Base-by-base conservation (phyloP, 2,797 vertebrate species). In the Poeciliopsis paucimaculata region DNA sequence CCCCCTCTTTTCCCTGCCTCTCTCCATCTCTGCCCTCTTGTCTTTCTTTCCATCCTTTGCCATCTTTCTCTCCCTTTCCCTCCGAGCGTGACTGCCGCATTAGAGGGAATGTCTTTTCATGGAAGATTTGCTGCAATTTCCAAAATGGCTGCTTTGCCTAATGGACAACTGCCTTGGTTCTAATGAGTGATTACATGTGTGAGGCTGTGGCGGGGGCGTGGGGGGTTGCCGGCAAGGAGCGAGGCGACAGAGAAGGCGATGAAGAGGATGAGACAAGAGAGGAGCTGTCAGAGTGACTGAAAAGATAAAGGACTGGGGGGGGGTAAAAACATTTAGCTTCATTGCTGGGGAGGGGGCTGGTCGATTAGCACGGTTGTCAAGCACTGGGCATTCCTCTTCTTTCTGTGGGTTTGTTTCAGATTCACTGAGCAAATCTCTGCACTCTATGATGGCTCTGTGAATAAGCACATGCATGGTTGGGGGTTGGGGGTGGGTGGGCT, bases 21-120 rank as follows among this genome's bases (percentile, higher is more conserved):
- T 53, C 64, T 86, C 82, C 84, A 68, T 87, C 88, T 77, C 87
- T 79, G 45, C 86, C 80, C 81, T 72, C 82, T 82, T 79, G 13
- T 82, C 80, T 84, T 76, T 83, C 83, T 84, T 62, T 80, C 71
- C 82, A 81, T 90, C 82, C 81, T 87, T 81, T 86, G 82, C 87
- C 85, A 86, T 92, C 86, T 76, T 77, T 91, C 87, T 82, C 82
- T 89, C 82, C 74, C 84, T 87, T 84, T 90, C 91, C 94, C 92
- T 94, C 93, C 74, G 66, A 90, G 95, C 92, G 93, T 96, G 95
- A 95, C 96, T 94, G 88, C 94, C 92, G 94, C 96, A 95, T 96
- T 95, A 96, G 92, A 96, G 95, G 95, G 97, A 97, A 96, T 96
- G 94, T 95, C 95, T 97, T 97, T 97, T 96, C 95, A 95, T 94